phyloP scores from a whole-genome alignment of 2,888 invertebrate genomes.

The Dynastes maya region DNA sequence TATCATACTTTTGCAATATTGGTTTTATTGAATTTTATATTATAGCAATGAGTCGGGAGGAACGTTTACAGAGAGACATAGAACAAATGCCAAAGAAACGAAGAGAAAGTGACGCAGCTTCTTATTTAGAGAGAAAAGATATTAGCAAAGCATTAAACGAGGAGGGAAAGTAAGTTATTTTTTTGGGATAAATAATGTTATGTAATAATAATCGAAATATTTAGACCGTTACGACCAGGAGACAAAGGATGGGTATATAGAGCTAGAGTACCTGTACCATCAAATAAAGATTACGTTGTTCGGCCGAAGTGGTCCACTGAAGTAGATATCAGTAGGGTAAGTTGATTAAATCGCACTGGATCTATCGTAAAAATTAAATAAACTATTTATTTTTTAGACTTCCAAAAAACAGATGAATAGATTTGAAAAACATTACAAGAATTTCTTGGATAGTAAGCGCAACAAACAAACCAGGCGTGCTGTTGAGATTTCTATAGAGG shows the following conservation, averaged over 20 bases:
- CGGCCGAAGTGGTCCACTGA: conserved; percentile 94
- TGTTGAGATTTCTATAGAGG: conserved; percentile 96
- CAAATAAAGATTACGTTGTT: conserved; percentile 96
- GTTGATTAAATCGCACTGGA: conserved; percentile 59
- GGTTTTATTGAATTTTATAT: conserved; percentile 45
- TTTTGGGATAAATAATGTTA: neutral
- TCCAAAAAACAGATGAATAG: conserved; percentile 89
- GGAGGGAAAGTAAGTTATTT: conserved; percentile 74
- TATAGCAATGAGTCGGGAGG: conserved; percentile 90
- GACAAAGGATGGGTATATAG: conserved; percentile 96
- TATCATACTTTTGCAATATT: too few relatives aligned
- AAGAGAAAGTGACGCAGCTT: conserved; percentile 71
- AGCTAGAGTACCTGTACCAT: conserved; percentile 95
- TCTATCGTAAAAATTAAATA: neutral
- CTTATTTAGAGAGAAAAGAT: conserved; percentile 72
- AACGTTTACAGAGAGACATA: conserved; percentile 92
- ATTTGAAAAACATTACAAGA: conserved; percentile 94
- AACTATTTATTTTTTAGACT: conserved; percentile 70
- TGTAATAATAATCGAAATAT: conserved; percentile 5
- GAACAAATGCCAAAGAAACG: conserved; percentile 83
- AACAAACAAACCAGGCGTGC: conserved; percentile 86
- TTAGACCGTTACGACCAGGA: conserved; percentile 87
- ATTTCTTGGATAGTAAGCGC: conserved; percentile 89
- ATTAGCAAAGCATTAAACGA: conserved; percentile 76
- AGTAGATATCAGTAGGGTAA: conserved; percentile 86